These are phyloP conservation scores for Deladenus siricidicola DNA, from an alignment of 2,888 invertebrate species.

Conservation along the genomic window DNA sequence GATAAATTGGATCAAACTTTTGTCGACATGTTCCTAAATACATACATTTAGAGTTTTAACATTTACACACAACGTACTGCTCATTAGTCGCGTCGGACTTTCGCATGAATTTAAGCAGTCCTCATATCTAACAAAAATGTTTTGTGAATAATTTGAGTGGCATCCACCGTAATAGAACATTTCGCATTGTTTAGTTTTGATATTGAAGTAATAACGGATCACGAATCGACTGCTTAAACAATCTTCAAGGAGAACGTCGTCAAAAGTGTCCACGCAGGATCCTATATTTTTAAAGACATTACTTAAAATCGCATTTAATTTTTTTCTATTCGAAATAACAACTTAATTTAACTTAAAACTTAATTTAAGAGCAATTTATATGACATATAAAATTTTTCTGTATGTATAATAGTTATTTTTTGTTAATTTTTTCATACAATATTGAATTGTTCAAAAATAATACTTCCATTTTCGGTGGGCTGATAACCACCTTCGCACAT, in stretches of 20 bases:
- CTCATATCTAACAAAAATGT: constrained; percentile 35
- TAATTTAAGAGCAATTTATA: no score
- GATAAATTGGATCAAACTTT: constrained; percentile 36
- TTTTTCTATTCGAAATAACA: no score
- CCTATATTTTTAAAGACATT: constrained; percentile 35
- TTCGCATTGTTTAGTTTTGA: constrained; percentile 33
- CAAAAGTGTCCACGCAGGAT: constrained; percentile 45
- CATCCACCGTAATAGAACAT: constrained; percentile 49
- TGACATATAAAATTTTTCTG: no score
- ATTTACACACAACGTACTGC: constrained; percentile 24
- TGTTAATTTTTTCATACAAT: neutral
- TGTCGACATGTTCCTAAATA: constrained; percentile 38
- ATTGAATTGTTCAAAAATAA: neutral
- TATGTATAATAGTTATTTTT: no score
- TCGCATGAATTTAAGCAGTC: constrained; percentile 39
- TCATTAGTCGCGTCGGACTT: constrained; percentile 31
- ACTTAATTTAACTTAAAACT: no score
- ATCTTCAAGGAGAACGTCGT: constrained; percentile 39
- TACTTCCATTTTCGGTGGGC: neutral
- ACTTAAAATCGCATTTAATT: no score
- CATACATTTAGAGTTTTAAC: neutral
- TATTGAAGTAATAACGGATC: constrained; percentile 46
- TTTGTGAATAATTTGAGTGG: constrained; percentile 28
- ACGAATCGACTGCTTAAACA: constrained; percentile 43
- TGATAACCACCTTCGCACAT: constrained; percentile 30